Base-by-base conservation (phyloP, 2,888 invertebrate genomes). In the Melikaiella ostensackeni region DNA sequence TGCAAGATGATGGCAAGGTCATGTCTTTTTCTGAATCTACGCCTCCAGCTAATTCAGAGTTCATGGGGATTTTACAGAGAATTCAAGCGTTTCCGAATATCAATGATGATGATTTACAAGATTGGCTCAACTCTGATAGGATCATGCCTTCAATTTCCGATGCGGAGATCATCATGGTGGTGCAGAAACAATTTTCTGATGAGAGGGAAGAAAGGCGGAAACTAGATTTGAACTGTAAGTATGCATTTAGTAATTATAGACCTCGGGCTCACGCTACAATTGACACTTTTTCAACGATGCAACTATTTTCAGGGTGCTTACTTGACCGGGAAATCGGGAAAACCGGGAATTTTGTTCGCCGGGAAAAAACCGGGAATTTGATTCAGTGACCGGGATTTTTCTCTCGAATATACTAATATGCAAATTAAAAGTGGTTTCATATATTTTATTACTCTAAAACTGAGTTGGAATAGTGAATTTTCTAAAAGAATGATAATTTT, bases 81-180 rank as follows among this genome's bases (percentile, higher is more conserved):
- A 24, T 66, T 38, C 42, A 5, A 6, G 27, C 21, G 27, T 42
- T 66, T 42, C 0, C 8, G 3, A 27, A 66, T 24, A 42, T 66
- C 13, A 27, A 46, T 42, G 19, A 24, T 19, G 27, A 42, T 27
- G 42, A 66, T 46, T 66, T 66, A 16, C 13, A 66, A 2, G 66
- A 66, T 66, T 66, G 66, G 66, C 27, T 66, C 27, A 46, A 66
- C 24, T 24, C 42, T 2, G 42, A 66, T 19, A 24, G 66, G 16
- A 66, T 42, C 38, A 66, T 66, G 66, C 42, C 66, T 35, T 38
- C 38, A 9, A 42, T 42, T 38, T n/a, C 64, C 42, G 64, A 64
- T 21, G 64, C 35, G 24, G 27, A 46, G 9, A 27, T 66, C 24
- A 66, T 66, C 42, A 42, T 66, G 42, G 66, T 42, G 16, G 66